Evolutionary conservation across 2,888 invertebrate species (phyloP), one percentile per base, ranked within the genome.

Genomic region (Conops quadrifasciatus): DNA sequence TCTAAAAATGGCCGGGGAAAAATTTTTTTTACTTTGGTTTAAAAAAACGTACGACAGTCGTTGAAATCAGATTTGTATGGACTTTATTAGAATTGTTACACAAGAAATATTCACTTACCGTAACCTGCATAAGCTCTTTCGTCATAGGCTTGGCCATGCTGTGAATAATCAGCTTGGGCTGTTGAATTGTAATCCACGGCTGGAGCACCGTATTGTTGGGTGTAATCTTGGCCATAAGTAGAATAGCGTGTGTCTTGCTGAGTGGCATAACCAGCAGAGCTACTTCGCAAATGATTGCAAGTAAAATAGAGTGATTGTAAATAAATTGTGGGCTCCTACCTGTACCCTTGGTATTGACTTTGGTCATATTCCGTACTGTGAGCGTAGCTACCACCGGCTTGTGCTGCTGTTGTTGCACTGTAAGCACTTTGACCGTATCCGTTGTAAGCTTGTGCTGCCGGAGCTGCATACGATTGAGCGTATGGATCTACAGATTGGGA

Each of bases 81-180:
- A 9, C 4, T 36, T 36, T 36, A 9, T 36, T 36, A 9, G 9
- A 36, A 36, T 36, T 36, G 4, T 7, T 36, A 36, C 9, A 36
- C 9, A 36, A 36, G 36, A n/a, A n/a, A n/a, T n/a, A n/a, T 36
- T 15, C 28, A 82, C 84, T 81, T 80, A 86, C 86, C 86, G 79
- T 86, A 86, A 68, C 85, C 82, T 36, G 85, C 81, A 76, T 86
- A 86, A 28, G 85, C 81, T 70, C 86, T 79, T 70, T 85, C 86
- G 76, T 86, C 86, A 74, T 86, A 86, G 59, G 77, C 78, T 71
- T 80, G 80, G 9, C 79, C 78, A 65, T 82, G 79, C 67, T 84
- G 84, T 58, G 84, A 80, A 75, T 86, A 86, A 77, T 86, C 86
- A 47, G 85, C 78, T 63, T 85, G 84, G 0, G 85, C 80, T 74